These are phyloP conservation scores for Yasuhikotakia modesta DNA, from an alignment of 2,797 vertebrate genomes.

Conservation along the genomic window DNA sequence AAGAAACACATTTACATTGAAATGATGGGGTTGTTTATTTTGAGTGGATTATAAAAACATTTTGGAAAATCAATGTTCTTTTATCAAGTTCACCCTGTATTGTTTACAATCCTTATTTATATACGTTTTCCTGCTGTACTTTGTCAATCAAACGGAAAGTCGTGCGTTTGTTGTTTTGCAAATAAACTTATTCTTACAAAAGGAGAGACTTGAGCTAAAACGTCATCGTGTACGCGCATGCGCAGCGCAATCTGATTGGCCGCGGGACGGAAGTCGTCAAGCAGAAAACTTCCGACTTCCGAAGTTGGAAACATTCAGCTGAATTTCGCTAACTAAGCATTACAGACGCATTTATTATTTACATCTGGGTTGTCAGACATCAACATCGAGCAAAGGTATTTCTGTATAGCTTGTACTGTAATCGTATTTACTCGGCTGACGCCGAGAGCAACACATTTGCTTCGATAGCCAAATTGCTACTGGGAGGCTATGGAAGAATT, in stretches of 20 bases:
- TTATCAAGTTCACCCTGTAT: background rate
- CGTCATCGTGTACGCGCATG: background rate
- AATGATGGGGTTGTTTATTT: background rate
- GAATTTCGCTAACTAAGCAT: conserved; percentile 33
- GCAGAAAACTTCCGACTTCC: conserved; percentile 78
- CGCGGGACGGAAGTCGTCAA: conserved; percentile 39
- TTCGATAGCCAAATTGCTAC: background rate
- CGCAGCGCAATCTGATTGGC: conserved; percentile 10
- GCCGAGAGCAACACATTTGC: background rate
- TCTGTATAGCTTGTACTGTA: background rate
- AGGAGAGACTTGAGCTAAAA: background rate
- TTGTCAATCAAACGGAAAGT: background rate
- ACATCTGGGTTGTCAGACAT: background rate
- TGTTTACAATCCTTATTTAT: background rate
- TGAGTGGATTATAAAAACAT: background rate
- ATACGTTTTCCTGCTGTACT: background rate
- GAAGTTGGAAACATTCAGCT: conserved; percentile 72
- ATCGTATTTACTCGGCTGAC: background rate
- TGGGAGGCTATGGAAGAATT: background rate
- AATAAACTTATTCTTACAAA: background rate
- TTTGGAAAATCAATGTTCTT: too few relatives aligned
- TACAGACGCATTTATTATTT: background rate
- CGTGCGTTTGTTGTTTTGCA: background rate
- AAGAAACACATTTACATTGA: background rate
- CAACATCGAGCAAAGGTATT: conserved; percentile 27